phyloP scores from a whole-genome alignment of 2,113 vertebrate species.

The Raja brachyura region DNA sequence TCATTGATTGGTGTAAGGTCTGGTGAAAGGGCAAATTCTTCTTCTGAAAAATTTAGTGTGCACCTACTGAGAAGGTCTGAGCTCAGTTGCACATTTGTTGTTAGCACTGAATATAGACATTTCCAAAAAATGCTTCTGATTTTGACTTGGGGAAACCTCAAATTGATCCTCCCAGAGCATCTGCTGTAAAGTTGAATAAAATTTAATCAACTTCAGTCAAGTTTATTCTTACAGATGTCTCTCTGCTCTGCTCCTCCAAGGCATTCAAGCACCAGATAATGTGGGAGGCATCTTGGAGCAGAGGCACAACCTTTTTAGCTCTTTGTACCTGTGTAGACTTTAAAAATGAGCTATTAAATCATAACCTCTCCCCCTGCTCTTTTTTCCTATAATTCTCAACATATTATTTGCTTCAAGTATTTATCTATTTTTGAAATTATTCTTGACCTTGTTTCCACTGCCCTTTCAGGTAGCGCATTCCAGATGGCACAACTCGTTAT shows the following conservation, averaged over 20 bases:
- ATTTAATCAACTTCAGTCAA: neutral
- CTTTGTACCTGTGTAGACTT: neutral
- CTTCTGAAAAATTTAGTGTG: neutral
- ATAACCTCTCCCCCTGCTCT: neutral
- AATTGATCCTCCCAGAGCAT: neutral
- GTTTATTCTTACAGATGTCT: neutral
- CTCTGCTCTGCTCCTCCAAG: neutral
- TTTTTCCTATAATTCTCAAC: neutral
- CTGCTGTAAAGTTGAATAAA: neutral
- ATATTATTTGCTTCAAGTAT: neutral
- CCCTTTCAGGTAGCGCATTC: neutral
- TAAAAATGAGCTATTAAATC: neutral
- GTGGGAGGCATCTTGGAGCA: neutral
- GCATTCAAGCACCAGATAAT: neutral
- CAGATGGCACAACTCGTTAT: neutral
- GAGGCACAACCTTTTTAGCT: neutral
- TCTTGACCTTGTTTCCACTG: neutral
- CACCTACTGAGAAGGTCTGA: neutral
- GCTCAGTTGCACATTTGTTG: neutral
- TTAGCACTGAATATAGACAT: neutral
- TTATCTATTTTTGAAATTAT: neutral
- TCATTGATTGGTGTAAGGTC: neutral
- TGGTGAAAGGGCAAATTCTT: neutral
- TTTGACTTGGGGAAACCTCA: too few species aligned
- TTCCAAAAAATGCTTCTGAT: too few species aligned